Base-by-base conservation (phyloP, 2,888 invertebrate species). In the Cerastis leucographa region DNA sequence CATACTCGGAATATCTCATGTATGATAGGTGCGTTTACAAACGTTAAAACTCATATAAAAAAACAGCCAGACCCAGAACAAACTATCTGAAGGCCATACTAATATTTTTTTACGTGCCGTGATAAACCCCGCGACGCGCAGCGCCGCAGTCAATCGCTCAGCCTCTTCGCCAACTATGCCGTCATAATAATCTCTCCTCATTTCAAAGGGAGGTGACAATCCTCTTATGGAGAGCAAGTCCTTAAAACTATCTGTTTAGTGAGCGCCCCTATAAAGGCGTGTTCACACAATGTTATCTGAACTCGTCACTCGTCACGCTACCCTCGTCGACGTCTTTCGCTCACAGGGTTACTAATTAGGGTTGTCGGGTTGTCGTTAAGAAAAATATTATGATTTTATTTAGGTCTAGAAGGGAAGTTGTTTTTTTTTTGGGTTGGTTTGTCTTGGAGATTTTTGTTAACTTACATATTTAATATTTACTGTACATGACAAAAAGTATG, bases 291-390 rank as follows among this genome's bases (percentile, higher is more conserved):
- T 72, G 78, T 72, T 81, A 84, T 84, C 83, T 74, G 42, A 64
- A 22, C 71, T 66, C 78, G 74, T 81, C 78, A 77, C 25, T 65
- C 66, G 77, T 59, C 65, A 66, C 70, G 78, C 78, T 51, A 85
- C 85, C 85, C 85, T 70, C 49, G 75, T 79, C 79, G 17, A 79
- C 75, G 81, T 70, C n/a, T n/a, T 72, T 84, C 85, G 74, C 74
- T 70, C 49, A 49, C 78, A 78, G 71, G 61, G 11, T 35, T 49
- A 64, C 74, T 72, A 84, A 85, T 81, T 74, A 84, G 85, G 81
- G 85, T 40, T 84, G 81, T 35, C 80, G 17, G 14, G 14, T 8
- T 19, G 46, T 17, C 35, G 29, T 2, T 35, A 11, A 22, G 12
- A 56, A 64, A 54, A 64, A 17, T 44, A 4, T 12, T 19, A 2